Conservation (phyloP, 92 coral and sea anemone species). For the Bergia sp. region DNA sequence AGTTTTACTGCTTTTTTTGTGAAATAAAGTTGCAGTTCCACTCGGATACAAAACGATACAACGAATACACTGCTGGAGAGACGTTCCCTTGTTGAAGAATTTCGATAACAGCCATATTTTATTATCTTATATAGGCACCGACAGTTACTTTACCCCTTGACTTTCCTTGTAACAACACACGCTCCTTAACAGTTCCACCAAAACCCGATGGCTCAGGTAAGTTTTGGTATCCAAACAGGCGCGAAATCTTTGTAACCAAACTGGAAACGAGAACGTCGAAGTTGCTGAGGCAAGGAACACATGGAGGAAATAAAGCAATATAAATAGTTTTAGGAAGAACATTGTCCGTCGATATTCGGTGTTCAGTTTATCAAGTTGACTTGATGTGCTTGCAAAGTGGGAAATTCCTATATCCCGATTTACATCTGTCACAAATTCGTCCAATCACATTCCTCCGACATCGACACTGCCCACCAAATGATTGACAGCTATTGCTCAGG, state of each 20-base stretch:
- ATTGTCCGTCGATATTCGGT: background rate
- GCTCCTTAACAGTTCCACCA: too few relatives aligned
- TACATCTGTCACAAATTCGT: conserved; percentile 88
- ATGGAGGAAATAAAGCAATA: background rate
- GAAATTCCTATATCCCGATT: conserved; percentile 82
- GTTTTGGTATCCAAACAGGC: background rate
- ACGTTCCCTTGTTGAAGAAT: too few relatives aligned
- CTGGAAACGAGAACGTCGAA: background rate
- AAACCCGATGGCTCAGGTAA: too few relatives aligned
- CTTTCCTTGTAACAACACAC: too few relatives aligned
- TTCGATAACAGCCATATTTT: too few relatives aligned
- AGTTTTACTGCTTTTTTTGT: too few relatives aligned
- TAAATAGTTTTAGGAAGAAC: background rate
- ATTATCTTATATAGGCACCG: too few relatives aligned
- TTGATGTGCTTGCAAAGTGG: conserved; percentile 69
- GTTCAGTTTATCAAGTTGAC: background rate
- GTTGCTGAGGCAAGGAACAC: background rate
- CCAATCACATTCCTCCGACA: conserved; percentile 91
- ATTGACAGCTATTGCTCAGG: conserved; percentile 66
- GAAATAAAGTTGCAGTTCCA: too few relatives aligned
- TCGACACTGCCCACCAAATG: conserved; percentile 92
- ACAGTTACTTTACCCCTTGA: too few relatives aligned
- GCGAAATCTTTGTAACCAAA: background rate
- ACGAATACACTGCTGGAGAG: too few relatives aligned
- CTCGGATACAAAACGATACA: too few relatives aligned